Base-by-base conservation (phyloP, 1,140 invertebrate species). In the Triops cancriformis region DNA sequence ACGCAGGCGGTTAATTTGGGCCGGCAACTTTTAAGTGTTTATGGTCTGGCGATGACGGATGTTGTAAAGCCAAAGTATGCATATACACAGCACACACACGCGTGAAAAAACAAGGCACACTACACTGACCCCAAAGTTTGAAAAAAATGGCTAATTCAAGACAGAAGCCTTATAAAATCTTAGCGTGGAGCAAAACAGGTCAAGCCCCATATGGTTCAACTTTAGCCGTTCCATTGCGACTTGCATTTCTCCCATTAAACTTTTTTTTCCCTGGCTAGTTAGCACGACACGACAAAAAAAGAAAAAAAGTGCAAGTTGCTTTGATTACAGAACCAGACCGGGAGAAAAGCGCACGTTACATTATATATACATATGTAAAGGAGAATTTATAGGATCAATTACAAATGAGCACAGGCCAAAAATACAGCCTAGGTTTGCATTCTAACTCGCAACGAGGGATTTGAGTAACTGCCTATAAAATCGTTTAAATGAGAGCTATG, bases 141-240 rank as follows among this genome's bases (percentile, higher is more conserved):
- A 64, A 64, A 64, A 64, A 64, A 64, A 64, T 64, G 51, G 51
- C 51, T 64, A 64, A 64, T 64, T 64, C 51, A 64, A 64, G 51
- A 64, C 51, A 64, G 51, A 64, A 64, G 51, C 51, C 51, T 10
- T 64, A 64, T 64, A 23, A 64, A 64, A 64, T 2, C 51, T 64
- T 64, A 23, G 51, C 51, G 23, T 64, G 23, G 51, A 64, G 51
- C n/a, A 64, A 1, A 64, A 64, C 10, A 64, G 51, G 51, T 64
- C 51, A 64, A 18, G 51, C 18, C 51, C 51, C 51, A 64, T 64
- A 64, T 23, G 51, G 14, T 64, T 64, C 51, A 18, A 64, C 18
- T 64, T 64, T 64, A 23, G 51, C 51, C 51, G 51, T 64, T 64
- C 18, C 51, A 23, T 64, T 64, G 14, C 51, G 23, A 64, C 6